Base-by-base conservation (phyloP, 2,888 invertebrate species). In the Boloria euphrosyne region DNA sequence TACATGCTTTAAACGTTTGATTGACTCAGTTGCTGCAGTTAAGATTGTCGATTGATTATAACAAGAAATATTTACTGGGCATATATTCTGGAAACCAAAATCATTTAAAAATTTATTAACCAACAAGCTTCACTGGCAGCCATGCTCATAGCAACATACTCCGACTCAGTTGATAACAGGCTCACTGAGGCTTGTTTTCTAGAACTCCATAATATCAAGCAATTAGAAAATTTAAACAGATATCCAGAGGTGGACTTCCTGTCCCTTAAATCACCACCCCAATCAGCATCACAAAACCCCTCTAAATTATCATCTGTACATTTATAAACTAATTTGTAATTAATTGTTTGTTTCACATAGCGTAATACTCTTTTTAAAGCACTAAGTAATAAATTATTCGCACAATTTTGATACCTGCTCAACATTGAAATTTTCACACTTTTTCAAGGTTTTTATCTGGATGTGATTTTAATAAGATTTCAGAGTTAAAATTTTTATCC, bases 221-320 rank as follows among this genome's bases (percentile, higher is more conserved):
- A 76, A 59, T 74, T 73, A 66, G 69, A 68, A 27, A 73, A 53
- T 13, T 61, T 73, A 62, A 78, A 14, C 75, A 61, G 2, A 64
- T 72, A 76, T 2, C 78, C 80, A n/a, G 75, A 74, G 5, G 72
- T 73, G 6, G 78, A 78, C 52, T 71, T 73, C 63, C 78, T 58
- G 14, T 74, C 70, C 17, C 68, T n/a, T n/a, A n/a, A n/a, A n/a
- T n/a, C n/a, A n/a, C n/a, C n/a, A n/a, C n/a, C n/a, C n/a, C n/a
- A n/a, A 54, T 77, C 76, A 18, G 76, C 71, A 61, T 78, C 78
- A 52, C 70, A 67, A 59, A 66, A 79, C 0, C 74, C 77, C 16
- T 58, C 62, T 17, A 74, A 31, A 13, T 59, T 44, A 27, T 46
- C 38, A 17, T 67, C 64, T 46, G 54, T 62, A 57, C 61, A 65